Conservation (phyloP, 2,113 vertebrate genomes). For the Chloropsis cyanopogon region DNA sequence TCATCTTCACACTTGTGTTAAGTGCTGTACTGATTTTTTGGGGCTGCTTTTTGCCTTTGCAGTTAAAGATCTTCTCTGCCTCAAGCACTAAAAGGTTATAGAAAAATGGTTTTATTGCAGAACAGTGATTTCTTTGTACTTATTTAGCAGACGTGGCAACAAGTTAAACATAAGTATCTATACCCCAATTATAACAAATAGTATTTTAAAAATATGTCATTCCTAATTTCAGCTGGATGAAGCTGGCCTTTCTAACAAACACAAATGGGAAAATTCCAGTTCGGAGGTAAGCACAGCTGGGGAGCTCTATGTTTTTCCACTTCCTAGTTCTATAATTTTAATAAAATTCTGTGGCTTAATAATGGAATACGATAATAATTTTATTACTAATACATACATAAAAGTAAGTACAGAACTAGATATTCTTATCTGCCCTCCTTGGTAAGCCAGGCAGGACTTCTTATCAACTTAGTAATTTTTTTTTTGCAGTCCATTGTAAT, state of each 20-base stretch:
- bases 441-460: neutral
- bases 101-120: neutral
- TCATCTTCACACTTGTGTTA: neutral
- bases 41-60: neutral
- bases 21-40: neutral
- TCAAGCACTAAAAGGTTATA: neutral
- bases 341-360: neutral
- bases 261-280: constrained; percentile 95
- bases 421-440: neutral
- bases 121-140: neutral
- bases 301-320: neutral
- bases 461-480: neutral
- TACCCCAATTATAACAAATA: neutral
- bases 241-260: constrained; percentile 93
- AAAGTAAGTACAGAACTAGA: neutral
- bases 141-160: neutral
- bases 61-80: neutral
- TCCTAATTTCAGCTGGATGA: constrained; percentile 90
- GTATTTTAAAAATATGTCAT: neutral
- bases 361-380: neutral
- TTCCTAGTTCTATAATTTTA: neutral
- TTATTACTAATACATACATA: neutral
- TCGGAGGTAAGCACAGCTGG: constrained; percentile 81
- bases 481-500: neutral
- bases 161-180: neutral